phyloP scores from a whole-genome alignment of 2,888 invertebrate genomes.

The Heliconius ethilla region DNA sequence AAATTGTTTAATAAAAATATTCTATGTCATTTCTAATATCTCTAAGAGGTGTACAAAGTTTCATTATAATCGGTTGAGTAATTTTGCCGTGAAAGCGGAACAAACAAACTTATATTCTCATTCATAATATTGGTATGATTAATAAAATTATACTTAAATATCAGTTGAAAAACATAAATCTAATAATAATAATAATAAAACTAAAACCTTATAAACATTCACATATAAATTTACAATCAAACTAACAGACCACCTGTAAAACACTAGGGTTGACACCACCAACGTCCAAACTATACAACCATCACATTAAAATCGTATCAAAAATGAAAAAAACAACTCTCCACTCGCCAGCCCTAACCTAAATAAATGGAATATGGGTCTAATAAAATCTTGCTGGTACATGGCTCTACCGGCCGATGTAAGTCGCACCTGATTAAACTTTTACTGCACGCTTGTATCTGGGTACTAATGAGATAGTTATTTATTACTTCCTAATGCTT shows the following conservation, averaged over 20 bases:
- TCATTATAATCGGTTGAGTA: no score
- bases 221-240: neutral
- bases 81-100: no score
- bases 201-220: neutral
- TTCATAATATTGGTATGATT: no score
- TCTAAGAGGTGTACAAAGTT: no score
- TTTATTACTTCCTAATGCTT: slow-evolving; percentile 36
- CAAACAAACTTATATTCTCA: no score
- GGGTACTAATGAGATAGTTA: slow-evolving; percentile 39
- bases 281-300: neutral
- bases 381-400: slow-evolving; percentile 37
- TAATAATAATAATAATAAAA: neutral
- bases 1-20: no score
- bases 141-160: no score
- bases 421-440: slow-evolving; percentile 36
- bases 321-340: neutral
- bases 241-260: neutral
- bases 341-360: slow-evolving; percentile 6
- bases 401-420: slow-evolving; percentile 29
- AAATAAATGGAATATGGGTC: slow-evolving; percentile 31
- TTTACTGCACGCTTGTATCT: slow-evolving; percentile 34
- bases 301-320: neutral
- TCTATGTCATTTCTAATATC: no score
- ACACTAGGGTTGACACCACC: neutral
- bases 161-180: no score